These are phyloP conservation scores for Sesia bembeciformis DNA, from an alignment of 2,888 invertebrate genomes.

Conservation along the genomic window DNA sequence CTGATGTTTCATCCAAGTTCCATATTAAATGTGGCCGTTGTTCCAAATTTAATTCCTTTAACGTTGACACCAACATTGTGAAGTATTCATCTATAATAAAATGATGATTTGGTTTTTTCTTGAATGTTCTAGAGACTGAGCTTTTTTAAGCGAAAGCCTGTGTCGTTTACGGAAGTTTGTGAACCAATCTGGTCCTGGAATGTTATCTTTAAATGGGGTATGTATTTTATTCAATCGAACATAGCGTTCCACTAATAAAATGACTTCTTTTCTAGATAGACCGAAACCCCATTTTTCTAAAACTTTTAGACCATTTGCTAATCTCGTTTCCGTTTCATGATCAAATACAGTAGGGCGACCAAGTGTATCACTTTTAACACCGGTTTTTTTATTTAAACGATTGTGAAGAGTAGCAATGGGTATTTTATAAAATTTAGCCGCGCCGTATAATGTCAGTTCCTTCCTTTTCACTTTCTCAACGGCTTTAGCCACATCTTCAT, in stretches of 20 bases:
- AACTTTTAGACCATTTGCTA: not conserved
- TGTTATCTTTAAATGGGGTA: constrained; percentile 1
- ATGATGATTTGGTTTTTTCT: constrained; percentile 1
- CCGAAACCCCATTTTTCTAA: not conserved
- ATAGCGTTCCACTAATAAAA: constrained; percentile 2
- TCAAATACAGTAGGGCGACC: too few species aligned
- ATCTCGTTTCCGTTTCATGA: not conserved
- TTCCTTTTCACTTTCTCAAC: not conserved
- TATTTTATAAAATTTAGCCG: not conserved
- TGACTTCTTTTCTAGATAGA: constrained; percentile 2
- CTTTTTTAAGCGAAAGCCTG: constrained; percentile 1
- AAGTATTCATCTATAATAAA: constrained; percentile 1
- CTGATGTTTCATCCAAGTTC: too few species aligned
- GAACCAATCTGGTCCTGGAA: constrained; percentile 1
- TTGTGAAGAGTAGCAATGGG: not conserved
- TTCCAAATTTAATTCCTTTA: not conserved
- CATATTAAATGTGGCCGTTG: too few species aligned
- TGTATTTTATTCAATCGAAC: constrained; percentile 1
- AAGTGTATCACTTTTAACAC: not conserved
- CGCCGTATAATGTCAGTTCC: not conserved
- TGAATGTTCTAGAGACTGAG: constrained; percentile 2
- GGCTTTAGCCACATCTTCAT: not conserved
- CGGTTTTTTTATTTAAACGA: not conserved
- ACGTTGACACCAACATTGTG: not conserved
- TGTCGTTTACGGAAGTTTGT: constrained; percentile 1